Evolutionary conservation across 2,797 vertebrate species (phyloP), one percentile per base, ranked within the genome.

Genomic region (Coregonus ussuriensis): DNA sequence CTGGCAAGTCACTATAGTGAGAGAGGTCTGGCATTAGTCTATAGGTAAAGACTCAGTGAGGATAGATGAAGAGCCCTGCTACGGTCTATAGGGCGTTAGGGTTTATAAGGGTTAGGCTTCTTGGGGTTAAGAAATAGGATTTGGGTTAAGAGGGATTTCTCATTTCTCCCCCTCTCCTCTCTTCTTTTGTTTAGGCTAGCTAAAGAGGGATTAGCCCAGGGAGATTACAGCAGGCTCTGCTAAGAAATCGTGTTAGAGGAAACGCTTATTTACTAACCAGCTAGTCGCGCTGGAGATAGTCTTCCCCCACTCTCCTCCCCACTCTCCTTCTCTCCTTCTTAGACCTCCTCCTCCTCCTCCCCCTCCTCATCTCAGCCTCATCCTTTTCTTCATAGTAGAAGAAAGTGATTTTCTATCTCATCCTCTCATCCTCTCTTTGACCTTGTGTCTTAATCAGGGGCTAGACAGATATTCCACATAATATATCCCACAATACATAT

Each of bases 121-220:
- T 82, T 81, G 84, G 85, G 86, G 85, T 79, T 90, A 89, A 90
- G 89, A 93, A 95, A 94, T 94, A 92, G 93, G 94, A 94, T 95
- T 94, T 93, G 87, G 91, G 85, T 88, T 91, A 91, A 91, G 88
- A 92, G 89, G 83, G 91, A 93, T 93, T 92, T 89, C 82, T 79
- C 82, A 52, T 83, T 88, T 89, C 78, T 83, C 41, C 41, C 75
- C 83, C 88, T 91, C 91, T 88, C 88, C 89, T 90, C 82, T 81
- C 81, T 82, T 89, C 91, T 89, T 92, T 94, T 93, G 89, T 92
- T 91, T 93, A 78, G 86, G 88, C 84, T 86, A 84, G 84, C 65
- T 79, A 89, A 91, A 87, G 89, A 87, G 70, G 88, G 93, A 93
- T 94, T 94, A 93, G 85, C 81, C 83, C 14, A 3, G 81, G 86